Percentiles rank a stretch among this genome's conserved stretches.
phyloP scores from a whole-genome alignment of 2,797 vertebrate species.

The Sylvilagus floridanus region DNA sequence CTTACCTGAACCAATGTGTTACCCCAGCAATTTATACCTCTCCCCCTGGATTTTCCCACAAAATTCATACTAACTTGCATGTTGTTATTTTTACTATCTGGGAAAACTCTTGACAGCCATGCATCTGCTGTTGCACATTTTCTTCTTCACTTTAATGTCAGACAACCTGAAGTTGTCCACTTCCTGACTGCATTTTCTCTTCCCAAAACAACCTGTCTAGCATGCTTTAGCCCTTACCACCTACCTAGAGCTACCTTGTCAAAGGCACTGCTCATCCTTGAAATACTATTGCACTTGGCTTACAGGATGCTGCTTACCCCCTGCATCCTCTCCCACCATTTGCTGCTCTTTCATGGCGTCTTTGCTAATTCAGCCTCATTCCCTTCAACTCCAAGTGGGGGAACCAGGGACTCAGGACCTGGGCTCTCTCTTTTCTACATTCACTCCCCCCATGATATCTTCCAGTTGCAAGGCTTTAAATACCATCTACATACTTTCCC shows the following conservation, averaged over 20 bases:
- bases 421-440: fast-evolving
- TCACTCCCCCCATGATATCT: too few species aligned
- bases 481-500: fast-evolving
- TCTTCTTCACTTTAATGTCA: background rate
- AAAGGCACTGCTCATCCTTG: too few species aligned
- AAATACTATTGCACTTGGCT: background rate
- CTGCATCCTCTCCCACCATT: background rate
- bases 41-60: background rate
- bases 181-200: background rate
- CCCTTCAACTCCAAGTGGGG: background rate
- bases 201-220: background rate
- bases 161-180: background rate
- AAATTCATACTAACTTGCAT: background rate
- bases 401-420: too few species aligned
- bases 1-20: background rate
- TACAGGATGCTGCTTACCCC: too few species aligned
- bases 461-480: background rate
- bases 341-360: background rate
- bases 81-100: background rate
- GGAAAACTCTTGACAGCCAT: background rate
- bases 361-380: background rate
- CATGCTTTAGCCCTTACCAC: background rate
- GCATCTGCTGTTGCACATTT: too few species aligned
- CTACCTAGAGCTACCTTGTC: background rate
- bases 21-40: background rate